Evolutionary conservation across 2,113 vertebrate genomes (phyloP).

Genomic region (Perca schrenkii): DNA sequence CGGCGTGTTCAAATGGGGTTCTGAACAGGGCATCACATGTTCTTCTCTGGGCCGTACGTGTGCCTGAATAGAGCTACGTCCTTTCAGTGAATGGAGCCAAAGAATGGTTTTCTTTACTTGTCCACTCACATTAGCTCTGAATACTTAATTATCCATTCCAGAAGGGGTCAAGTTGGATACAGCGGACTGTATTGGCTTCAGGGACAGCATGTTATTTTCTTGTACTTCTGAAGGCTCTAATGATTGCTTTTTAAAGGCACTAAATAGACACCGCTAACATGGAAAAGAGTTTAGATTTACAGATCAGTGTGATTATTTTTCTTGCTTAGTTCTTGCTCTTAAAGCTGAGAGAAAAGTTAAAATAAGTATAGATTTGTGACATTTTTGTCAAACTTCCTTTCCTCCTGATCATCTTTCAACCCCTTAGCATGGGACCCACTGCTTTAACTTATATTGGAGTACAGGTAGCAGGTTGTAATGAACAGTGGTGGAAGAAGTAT

Average conservation of each 20-base stretch:
- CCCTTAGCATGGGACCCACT: neutral
- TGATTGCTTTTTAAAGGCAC: constrained; percentile 33
- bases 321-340: too few relatives aligned
- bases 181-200: constrained; percentile 27
- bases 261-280: neutral
- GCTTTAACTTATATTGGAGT: neutral
- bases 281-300: neutral
- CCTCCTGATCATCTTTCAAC: neutral
- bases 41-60: constrained; percentile 16
- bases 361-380: neutral
- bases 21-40: constrained; percentile 48
- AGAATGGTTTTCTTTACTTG: constrained; percentile 62
- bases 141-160: constrained; percentile 59
- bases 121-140: constrained; percentile 61
- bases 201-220: constrained; percentile 12
- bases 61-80: constrained; percentile 44
- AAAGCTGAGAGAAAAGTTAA: neutral
- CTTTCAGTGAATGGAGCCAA: constrained; percentile 42
- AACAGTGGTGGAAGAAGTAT: too few relatives aligned
- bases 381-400: neutral
- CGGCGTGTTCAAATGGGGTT: constrained; percentile 22
- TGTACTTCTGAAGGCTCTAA: constrained; percentile 5
- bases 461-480: neutral
- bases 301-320: neutral
- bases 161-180: constrained; percentile 49